Evolutionary conservation across 2,113 vertebrate species (phyloP).

Genomic region (Pseudolaguvia tuberculata): DNA sequence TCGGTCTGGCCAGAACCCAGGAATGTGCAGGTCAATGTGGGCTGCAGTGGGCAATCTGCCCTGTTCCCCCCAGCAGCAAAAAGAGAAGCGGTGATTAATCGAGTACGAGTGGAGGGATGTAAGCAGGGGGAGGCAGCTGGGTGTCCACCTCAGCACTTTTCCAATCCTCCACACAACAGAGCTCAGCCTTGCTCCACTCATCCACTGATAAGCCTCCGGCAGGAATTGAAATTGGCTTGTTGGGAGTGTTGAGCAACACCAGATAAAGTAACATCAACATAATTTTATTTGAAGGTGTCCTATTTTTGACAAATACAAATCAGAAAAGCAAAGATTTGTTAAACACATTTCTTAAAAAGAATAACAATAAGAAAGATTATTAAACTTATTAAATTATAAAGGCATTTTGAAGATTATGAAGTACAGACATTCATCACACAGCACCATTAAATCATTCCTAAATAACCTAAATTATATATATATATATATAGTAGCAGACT

Average conservation of each 20-base stretch:
- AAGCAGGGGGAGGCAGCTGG: conserved; percentile 58
- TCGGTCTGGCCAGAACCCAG: conserved; percentile 68
- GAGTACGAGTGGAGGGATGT: conserved; percentile 51
- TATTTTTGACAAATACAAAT: conserved; percentile 66
- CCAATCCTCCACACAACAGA: conserved; percentile 68
- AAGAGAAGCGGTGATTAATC: conserved; percentile 59
- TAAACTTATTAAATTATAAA: too few relatives aligned
- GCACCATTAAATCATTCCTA: background rate
- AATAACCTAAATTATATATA: too few relatives aligned
- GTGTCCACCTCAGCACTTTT: conserved; percentile 75
- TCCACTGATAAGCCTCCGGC: conserved; percentile 64
- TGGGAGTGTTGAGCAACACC: conserved; percentile 67
- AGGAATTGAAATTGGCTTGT: conserved; percentile 65
- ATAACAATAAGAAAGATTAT: conserved; percentile 15
- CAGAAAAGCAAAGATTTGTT: conserved; percentile 25
- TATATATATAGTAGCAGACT: background rate
- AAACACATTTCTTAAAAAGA: background rate
- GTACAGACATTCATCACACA: conserved; percentile 3
- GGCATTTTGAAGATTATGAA: conserved; percentile 54
- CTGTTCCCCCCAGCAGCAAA: conserved; percentile 38
- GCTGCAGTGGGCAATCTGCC: conserved; percentile 41
- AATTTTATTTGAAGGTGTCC: conserved; percentile 68
- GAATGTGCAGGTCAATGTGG: conserved; percentile 55
- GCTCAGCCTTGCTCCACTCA: conserved; percentile 63
- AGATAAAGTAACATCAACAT: conserved; percentile 59